Base-by-base conservation (phyloP, 2,888 invertebrate species). In the Oithona nana region DNA sequence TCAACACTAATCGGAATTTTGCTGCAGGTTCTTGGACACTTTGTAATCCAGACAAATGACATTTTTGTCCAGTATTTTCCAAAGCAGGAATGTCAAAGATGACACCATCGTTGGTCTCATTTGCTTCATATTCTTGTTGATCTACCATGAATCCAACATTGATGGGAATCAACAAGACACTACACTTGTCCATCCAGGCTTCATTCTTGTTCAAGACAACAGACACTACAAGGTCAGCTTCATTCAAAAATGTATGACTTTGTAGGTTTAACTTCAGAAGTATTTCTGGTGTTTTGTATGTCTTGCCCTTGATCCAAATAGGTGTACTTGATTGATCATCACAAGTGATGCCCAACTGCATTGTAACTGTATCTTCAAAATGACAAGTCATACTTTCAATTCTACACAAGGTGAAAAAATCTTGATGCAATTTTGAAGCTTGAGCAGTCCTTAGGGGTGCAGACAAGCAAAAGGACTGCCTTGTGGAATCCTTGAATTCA, bases 331-430 rank as follows among this genome's bases (percentile, higher is more conserved):
- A 11, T 6, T 39, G 8, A 39, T 6, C 6, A 16, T 16, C 6
- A 6, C 39, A 39, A 39, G 39, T 11, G 8, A 39, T 11, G 6
- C 39, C 39, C 6, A 39, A 6, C 6, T 11, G 6, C 8, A 6
- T 11, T 11, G 6, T 39, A 16, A 16, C 16, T 6, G 11, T 16
- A 26, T 54, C 54, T 26, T 54, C 26, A 11, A 54, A 54, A 4
- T 13, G 24, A 2, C 54, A 16, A 20, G 22, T 28, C 3, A 57
- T 28, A 11, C 20, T n/a, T 29, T 31, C 57, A 4, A 29, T 26
- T 20, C 59, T 48, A 59, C 59, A 59, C 22, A 59, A 13, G n/a
- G 24, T 48, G 28, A 59, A 59, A 29, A 59, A 59, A 22, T 28
- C 6, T 16, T 28, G 4, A 20, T 50, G 50, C n/a, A 26, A n/a